phyloP scores from a whole-genome alignment of 2,888 invertebrate genomes.

The Diabrotica balteata region DNA sequence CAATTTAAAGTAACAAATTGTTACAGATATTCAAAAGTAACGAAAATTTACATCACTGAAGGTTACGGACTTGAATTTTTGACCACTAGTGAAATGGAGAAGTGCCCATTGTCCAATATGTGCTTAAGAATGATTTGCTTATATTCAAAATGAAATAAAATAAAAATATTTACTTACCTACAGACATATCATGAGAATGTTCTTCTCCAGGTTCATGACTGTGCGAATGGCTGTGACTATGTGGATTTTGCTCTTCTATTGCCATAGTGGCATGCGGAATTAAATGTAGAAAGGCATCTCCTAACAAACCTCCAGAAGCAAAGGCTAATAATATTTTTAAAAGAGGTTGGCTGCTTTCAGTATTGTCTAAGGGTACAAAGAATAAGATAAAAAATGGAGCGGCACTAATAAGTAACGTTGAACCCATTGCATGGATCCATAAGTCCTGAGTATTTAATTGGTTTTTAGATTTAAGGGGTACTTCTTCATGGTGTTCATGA shows the following conservation, averaged over 20 bases:
- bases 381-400: constrained; percentile 94
- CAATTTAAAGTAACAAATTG: too few relatives aligned
- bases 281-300: constrained; percentile 97
- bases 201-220: constrained; percentile 61
- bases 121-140: too few relatives aligned
- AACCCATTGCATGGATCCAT: constrained; percentile 85
- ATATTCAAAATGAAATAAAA: too few relatives aligned
- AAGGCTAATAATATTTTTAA: constrained; percentile 91
- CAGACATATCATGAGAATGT: constrained; percentile 82
- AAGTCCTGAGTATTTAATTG: constrained; percentile 53
- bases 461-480: constrained; percentile 30
- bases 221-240: constrained; percentile 63
- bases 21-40: too few relatives aligned
- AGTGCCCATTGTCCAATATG: too few relatives aligned
- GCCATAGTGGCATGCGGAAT: constrained; percentile 92
- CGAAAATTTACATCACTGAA: too few relatives aligned
- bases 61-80: too few relatives aligned
- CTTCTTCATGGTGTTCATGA: constrained; percentile 48
- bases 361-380: constrained; percentile 90
- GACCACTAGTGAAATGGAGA: too few relatives aligned
- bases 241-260: constrained; percentile 54
- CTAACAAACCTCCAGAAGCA: constrained; percentile 93
- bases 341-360: constrained; percentile 81
- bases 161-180: constrained; percentile 53
- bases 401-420: constrained; percentile 92